These are phyloP conservation scores for Neria commutata DNA, from an alignment of 2,888 invertebrate species.

Conservation along the genomic window DNA sequence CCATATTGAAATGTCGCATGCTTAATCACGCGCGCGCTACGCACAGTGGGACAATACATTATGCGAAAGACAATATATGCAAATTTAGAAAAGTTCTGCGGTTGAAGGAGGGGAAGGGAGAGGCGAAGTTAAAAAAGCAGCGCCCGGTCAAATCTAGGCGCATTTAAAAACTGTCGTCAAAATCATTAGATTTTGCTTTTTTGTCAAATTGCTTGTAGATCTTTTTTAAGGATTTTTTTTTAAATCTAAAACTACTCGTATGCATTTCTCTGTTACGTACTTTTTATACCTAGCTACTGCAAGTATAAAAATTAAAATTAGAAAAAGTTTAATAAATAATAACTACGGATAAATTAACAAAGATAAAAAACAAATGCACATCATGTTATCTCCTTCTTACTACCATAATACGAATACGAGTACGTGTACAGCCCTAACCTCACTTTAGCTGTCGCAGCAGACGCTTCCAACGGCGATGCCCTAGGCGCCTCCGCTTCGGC, in stretches of 20 bases:
- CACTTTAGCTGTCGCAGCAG: not conserved
- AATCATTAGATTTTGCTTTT: too few species aligned
- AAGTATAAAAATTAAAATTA: slow-evolving; percentile 30
- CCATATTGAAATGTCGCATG: too few species aligned
- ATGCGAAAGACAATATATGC: slow-evolving; percentile 28
- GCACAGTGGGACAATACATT: not conserved
- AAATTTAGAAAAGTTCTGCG: too few species aligned
- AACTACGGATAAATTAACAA: slow-evolving; percentile 23
- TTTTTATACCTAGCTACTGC: slow-evolving; percentile 3
- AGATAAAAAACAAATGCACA: slow-evolving; percentile 38
- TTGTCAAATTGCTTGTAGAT: not conserved
- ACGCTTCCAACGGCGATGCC: slow-evolving; percentile 3
- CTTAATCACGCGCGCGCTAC: too few species aligned
- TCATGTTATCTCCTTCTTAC: slow-evolving; percentile 11
- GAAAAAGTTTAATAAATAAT: slow-evolving; percentile 23
- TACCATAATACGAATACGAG: not conserved
- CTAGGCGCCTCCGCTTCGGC: slow-evolving; percentile 1
- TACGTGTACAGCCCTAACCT: not conserved
- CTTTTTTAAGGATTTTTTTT: slow-evolving; percentile 7
- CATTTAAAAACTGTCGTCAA: too few species aligned
- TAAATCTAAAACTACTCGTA: slow-evolving; percentile 15
- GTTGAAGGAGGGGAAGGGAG: slow-evolving; percentile 46
- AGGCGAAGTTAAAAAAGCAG: slow-evolving; percentile 11
- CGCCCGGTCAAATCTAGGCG: too few species aligned
- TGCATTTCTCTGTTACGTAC: not conserved